Conservation (phyloP, 2,888 invertebrate genomes). For the Hydriomena furcata region DNA sequence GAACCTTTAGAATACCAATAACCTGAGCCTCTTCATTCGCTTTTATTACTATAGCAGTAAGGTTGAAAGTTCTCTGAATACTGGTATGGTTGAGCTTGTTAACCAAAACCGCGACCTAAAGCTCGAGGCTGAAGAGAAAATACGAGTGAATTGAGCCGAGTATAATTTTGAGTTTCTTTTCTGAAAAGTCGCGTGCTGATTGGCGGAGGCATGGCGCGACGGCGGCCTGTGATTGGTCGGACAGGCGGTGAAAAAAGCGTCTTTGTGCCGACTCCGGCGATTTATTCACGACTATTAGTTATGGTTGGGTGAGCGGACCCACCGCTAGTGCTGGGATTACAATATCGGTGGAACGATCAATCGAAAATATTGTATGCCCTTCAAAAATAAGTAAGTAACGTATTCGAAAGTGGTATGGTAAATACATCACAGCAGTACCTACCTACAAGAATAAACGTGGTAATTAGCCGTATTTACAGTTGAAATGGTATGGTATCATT, state of each 20-base stretch:
- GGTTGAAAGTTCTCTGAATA: slow-evolving; percentile 45
- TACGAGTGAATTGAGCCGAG: slow-evolving; percentile 63
- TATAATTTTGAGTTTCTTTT: slow-evolving; percentile 75
- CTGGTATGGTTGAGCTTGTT: slow-evolving; percentile 34
- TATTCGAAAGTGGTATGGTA: no score
- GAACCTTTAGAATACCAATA: slow-evolving; percentile 27
- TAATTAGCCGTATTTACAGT: no score
- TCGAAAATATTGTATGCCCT: no score
- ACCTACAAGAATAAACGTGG: no score
- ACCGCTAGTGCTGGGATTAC: slow-evolving; percentile 50
- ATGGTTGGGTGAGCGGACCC: slow-evolving; percentile 68
- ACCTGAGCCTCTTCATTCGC: slow-evolving; percentile 21
- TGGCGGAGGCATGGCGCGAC: slow-evolving; percentile 58
- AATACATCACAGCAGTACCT: no score
- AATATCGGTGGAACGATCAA: slow-evolving; percentile 17
- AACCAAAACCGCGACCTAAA: slow-evolving; percentile 64
- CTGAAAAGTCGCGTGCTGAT: slow-evolving; percentile 57
- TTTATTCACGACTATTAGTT: slow-evolving; percentile 81
- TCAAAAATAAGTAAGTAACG: no score
- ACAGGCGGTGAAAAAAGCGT: slow-evolving; percentile 61
- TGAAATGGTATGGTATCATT: no score
- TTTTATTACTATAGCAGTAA: slow-evolving; percentile 39
- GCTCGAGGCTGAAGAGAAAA: slow-evolving; percentile 64
- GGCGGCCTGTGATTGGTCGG: slow-evolving; percentile 64
- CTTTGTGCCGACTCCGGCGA: slow-evolving; percentile 72